Evolutionary conservation across 2,797 vertebrate species (phyloP).

Genomic region (Triplophysa bombifrons): DNA sequence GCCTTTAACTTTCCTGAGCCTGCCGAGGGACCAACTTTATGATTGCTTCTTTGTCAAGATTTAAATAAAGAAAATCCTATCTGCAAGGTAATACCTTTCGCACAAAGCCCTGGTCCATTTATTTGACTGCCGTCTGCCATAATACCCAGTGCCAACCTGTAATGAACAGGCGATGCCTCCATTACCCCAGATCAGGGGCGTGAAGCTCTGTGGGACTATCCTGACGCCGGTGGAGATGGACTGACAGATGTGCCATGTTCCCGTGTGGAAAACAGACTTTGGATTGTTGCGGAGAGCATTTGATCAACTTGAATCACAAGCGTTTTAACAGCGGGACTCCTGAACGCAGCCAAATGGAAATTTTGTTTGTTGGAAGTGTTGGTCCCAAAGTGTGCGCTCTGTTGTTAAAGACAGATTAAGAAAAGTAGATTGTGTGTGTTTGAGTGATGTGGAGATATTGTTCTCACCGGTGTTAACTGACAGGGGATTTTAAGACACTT

Average conservation of each 20-base stretch:
- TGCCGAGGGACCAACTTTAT: constrained; percentile 33
- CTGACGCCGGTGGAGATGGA: background rate
- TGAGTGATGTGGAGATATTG: constrained; percentile 31
- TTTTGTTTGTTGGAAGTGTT: background rate
- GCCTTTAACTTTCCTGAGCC: background rate
- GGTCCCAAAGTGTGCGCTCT: background rate
- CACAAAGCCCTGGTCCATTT: constrained; percentile 34
- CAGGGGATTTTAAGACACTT: constrained; percentile 5
- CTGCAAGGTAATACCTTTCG: constrained; percentile 27
- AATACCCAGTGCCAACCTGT: constrained; percentile 62
- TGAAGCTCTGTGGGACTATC: constrained; percentile 36
- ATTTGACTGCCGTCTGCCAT: constrained; percentile 60
- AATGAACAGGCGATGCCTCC: constrained; percentile 65
- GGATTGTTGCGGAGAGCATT: background rate
- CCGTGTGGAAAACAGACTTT: background rate
- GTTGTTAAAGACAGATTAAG: constrained; percentile 33
- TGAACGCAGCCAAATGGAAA: background rate
- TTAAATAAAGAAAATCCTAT: constrained; percentile 18
- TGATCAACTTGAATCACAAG: constrained; percentile 20
- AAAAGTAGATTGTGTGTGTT: constrained; percentile 5
- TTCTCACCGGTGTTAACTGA: background rate
- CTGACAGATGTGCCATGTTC: constrained; percentile 22
- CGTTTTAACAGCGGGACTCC: constrained; percentile 2
- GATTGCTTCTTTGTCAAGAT: constrained; percentile 43
- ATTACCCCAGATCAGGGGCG: constrained; percentile 64